Evolutionary conservation across 2,888 invertebrate genomes (phyloP).

Genomic region (Seladonia tumulorum): DNA sequence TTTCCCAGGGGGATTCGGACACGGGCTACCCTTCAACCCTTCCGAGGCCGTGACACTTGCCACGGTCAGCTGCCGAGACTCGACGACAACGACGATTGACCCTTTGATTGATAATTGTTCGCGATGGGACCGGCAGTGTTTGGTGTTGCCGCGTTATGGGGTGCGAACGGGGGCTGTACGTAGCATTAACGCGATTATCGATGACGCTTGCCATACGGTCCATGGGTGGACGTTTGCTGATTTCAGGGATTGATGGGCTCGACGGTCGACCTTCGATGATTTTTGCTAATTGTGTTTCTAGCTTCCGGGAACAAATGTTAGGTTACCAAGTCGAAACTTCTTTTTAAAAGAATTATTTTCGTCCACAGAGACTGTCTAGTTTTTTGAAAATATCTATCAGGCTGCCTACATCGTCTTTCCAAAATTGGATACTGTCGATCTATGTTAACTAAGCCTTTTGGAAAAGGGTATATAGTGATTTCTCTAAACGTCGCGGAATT

Average conservation of each 20-base stretch:
- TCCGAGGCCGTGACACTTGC: conserved; percentile 40
- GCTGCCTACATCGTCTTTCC: no score
- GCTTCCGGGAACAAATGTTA: no score
- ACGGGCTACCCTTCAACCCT: conserved; percentile 33
- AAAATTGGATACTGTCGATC: no score
- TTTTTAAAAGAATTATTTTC: no score
- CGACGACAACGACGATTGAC: conserved; percentile 36
- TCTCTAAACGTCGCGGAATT: no score
- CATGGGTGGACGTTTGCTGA: neutral
- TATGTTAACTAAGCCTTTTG: no score
- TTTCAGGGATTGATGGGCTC: neutral
- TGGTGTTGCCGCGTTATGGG: neutral
- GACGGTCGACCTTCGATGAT: neutral
- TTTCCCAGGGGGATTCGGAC: conserved; percentile 79
- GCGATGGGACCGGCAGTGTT: neutral
- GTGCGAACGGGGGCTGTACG: neutral
- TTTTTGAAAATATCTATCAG: no score
- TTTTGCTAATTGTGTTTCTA: neutral
- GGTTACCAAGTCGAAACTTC: no score
- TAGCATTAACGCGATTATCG: neutral
- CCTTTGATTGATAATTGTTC: conserved; percentile 43
- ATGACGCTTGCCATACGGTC: neutral
- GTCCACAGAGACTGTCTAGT: no score
- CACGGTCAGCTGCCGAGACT: conserved; percentile 36
- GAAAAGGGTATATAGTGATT: no score